Percentiles rank a stretch among this genome's conserved stretches.
Conservation (phyloP, 2,797 vertebrate genomes). For the Oreochromis grahami region DNA sequence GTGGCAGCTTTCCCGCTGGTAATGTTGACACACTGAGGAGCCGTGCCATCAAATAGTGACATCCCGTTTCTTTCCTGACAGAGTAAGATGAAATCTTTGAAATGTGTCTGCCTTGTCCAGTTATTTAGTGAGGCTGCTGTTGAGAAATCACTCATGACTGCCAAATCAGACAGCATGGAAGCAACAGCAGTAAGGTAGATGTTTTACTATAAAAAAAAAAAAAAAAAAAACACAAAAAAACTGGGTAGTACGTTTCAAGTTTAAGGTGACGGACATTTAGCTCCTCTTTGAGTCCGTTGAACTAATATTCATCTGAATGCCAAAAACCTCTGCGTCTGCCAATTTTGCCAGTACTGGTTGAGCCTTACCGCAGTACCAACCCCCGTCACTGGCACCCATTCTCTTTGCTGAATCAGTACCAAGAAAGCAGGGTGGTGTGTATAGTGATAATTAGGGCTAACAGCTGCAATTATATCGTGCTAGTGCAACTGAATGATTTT, state of each 20-base stretch:
- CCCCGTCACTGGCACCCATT: not conserved
- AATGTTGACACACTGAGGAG: constrained; percentile 37
- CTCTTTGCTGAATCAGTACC: constrained; percentile 14
- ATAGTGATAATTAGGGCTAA: constrained; percentile 20
- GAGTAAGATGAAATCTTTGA: constrained; percentile 46
- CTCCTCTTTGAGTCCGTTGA: not conserved
- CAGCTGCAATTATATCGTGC: constrained; percentile 9
- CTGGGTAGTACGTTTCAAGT: not conserved
- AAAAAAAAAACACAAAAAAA: not conserved
- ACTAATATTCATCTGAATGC: not conserved
- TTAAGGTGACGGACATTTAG: constrained; percentile 22
- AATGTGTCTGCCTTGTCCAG: constrained; percentile 24
- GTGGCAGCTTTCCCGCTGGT: constrained; percentile 26
- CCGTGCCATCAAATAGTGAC: constrained; percentile 28
- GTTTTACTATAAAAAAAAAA: not conserved
- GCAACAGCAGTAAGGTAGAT: not conserved
- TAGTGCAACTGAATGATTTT: not conserved
- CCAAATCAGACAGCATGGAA: not conserved
- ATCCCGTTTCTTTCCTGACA: constrained; percentile 24
- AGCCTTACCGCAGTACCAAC: not conserved
- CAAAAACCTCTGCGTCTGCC: not conserved
- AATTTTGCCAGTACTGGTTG: not conserved
- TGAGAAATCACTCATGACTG: constrained; percentile 10
- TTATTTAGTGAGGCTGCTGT: constrained; percentile 40
- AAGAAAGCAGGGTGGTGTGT: not conserved